phyloP scores from a whole-genome alignment of 2,888 invertebrate species.

The Drosophila neotestacea region DNA sequence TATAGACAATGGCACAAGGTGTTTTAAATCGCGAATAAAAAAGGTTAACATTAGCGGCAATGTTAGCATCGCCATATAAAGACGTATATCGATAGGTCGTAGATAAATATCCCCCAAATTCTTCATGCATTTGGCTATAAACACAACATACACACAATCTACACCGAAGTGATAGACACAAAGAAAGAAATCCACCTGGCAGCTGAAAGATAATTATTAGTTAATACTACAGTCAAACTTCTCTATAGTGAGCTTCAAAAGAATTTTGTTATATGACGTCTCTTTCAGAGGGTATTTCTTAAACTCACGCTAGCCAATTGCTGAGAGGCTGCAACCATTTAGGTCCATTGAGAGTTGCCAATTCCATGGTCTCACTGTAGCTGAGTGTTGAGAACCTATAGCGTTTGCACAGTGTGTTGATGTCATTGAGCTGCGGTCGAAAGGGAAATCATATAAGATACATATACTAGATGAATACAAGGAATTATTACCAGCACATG shows the following conservation, averaged over 20 bases:
- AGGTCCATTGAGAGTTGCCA: slow-evolving; percentile 91
- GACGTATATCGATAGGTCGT: slow-evolving; percentile 84
- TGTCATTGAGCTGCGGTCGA: slow-evolving; percentile 60
- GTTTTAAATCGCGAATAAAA: slow-evolving; percentile 91
- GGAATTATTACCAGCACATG: slow-evolving; percentile 88
- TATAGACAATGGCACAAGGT: slow-evolving; percentile 94
- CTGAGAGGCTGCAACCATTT: slow-evolving; percentile 87
- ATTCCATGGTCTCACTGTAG: slow-evolving; percentile 93
- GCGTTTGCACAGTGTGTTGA: slow-evolving; percentile 85
- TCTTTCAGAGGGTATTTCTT: too few species aligned
- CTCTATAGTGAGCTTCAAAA: too few species aligned
- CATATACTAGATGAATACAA: not conserved
- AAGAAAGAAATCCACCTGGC: slow-evolving; percentile 90
- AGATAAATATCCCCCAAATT: slow-evolving; percentile 88
- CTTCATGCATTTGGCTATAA: slow-evolving; percentile 93
- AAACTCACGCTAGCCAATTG: slow-evolving; percentile 84
- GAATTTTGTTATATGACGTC: not conserved
- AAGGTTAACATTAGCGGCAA: slow-evolving; percentile 90
- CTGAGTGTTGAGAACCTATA: slow-evolving; percentile 89
- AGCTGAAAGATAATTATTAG: slow-evolving; percentile 85
- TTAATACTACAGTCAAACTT: too few species aligned
- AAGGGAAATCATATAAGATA: not conserved
- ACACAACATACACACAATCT: slow-evolving; percentile 98
- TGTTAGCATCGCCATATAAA: slow-evolving; percentile 87
- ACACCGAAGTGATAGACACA: slow-evolving; percentile 97